Percentiles rank a stretch among this genome's conserved stretches.
These are phyloP conservation scores for Hirtodrosophila histrioides DNA, from an alignment of 2,888 invertebrate genomes.

Conservation along the genomic window DNA sequence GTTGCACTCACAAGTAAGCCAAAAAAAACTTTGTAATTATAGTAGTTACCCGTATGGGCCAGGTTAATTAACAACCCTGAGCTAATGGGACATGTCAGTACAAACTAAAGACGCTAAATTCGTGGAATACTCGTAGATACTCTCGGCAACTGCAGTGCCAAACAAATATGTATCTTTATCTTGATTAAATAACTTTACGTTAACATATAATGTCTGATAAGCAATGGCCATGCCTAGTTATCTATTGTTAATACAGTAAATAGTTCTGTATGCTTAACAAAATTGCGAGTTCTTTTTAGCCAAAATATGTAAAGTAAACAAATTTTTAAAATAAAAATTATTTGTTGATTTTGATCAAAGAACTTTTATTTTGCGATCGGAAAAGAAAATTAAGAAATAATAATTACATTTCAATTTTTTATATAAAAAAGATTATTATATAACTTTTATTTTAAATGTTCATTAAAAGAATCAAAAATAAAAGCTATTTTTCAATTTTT, in stretches of 20 bases:
- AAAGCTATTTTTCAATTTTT: too few species aligned
- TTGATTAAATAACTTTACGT: background rate
- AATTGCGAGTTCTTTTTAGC: too few species aligned
- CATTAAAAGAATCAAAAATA: too few species aligned
- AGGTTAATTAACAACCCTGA: conserved; percentile 37
- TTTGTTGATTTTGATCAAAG: too few species aligned
- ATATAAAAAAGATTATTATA: too few species aligned
- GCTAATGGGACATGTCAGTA: conserved; percentile 28
- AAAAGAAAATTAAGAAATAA: too few species aligned
- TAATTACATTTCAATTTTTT: too few species aligned
- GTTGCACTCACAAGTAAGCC: conserved; percentile 6
- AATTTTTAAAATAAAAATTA: too few species aligned
- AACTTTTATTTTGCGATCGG: too few species aligned
- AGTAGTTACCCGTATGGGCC: conserved; percentile 17
- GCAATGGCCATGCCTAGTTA: conserved; percentile 1
- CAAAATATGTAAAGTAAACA: too few species aligned
- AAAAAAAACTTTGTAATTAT: background rate
- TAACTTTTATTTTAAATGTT: too few species aligned
- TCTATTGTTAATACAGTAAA: background rate
- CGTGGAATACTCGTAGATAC: conserved; percentile 12
- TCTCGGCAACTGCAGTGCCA: conserved; percentile 2
- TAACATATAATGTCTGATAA: conserved; percentile 10
- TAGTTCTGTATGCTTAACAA: background rate
- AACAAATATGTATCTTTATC: background rate
- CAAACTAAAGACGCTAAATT: conserved; percentile 23